Conservation (phyloP, 1,140 invertebrate species). For the Nixonia krombeini region DNA sequence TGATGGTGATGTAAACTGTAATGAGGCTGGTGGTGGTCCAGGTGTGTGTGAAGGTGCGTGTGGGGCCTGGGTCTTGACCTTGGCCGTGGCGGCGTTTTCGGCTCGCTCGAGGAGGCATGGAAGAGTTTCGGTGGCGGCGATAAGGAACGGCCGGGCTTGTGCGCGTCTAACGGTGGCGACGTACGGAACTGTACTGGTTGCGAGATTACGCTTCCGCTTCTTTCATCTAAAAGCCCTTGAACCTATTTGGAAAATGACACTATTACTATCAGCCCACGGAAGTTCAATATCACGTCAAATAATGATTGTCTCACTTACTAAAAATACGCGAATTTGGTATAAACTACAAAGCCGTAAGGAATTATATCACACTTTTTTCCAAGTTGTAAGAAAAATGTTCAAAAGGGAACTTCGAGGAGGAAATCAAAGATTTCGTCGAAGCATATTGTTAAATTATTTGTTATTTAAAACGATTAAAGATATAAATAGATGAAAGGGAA, state of each 20-base stretch:
- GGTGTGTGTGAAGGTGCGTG: conserved; percentile 50
- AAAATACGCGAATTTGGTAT: too few species aligned
- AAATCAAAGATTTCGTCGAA: too few species aligned
- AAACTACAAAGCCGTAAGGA: too few species aligned
- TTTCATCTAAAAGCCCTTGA: conserved; percentile 74
- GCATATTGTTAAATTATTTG: too few species aligned
- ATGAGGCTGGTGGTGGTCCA: conserved; percentile 51
- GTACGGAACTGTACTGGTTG: conserved; percentile 90
- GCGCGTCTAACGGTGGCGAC: conserved; percentile 88
- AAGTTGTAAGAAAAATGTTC: too few species aligned
- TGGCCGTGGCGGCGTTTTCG: conserved; percentile 48
- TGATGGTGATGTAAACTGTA: conserved; percentile 44
- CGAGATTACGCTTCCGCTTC: conserved; percentile 69
- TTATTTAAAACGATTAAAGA: too few species aligned
- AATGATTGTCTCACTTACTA: too few species aligned
- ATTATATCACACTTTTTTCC: too few species aligned
- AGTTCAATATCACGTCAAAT: too few species aligned
- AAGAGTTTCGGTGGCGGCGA: conserved; percentile 83
- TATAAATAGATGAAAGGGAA: not conserved
- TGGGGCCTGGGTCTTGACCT: conserved; percentile 57
- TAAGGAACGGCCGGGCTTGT: conserved; percentile 81
- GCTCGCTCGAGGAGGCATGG: conserved; percentile 73
- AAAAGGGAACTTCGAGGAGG: too few species aligned
- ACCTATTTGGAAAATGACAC: conserved; percentile 62
- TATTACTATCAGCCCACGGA: too few species aligned